Base-by-base conservation (phyloP, 2,113 vertebrate genomes). In the Cynopterus brachyotis region DNA sequence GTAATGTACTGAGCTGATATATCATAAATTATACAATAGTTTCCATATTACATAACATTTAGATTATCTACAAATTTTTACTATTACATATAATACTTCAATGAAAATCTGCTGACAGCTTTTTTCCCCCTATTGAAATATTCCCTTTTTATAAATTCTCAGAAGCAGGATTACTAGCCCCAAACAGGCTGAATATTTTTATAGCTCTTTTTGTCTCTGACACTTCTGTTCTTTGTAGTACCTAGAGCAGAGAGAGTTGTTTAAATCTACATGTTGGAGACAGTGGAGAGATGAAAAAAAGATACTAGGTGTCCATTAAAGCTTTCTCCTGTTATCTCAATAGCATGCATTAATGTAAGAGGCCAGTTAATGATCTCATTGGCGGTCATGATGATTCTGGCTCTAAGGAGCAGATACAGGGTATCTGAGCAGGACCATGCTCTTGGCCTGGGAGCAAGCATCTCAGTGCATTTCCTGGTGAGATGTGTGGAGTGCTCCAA, bases 91-190 rank as follows among this genome's bases (percentile, higher is more conserved):
- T 85, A 89, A 59, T 86, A 81, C 47, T 78, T 89, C n/a, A 66
- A 1, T 94, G 73, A 92, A 78, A 42, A 70, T 86, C 55, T 94
- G 40, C n/a, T 55, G 30, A 83, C 20, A 73, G 6, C 20, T 50
- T 66, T 81, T 91, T 60, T 69, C 40, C 28, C 17, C 19, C 69
- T 83, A 5, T 89, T 81, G 42, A 66, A 89, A 59, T 95, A 47
- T 13, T 93, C 93, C n/a, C 45, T 67, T 57, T 93, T 79, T n/a
- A 76, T 91, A 81, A 64, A 66, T 91, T 96, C 30, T 92, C 47
- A 79, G 80, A 90, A 88, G 24, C 59, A 73, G 69, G 12, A 35
- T 80, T 90, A 40, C 32, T 79, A 89, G 24, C 15, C 6, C 64
- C 35, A 75, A 80, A 79, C 26, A 76, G 22, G 15, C 16, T 70